Evolutionary conservation across 2,113 vertebrate genomes (phyloP).

Genomic region (Rhinopomastus cyanomelas): DNA sequence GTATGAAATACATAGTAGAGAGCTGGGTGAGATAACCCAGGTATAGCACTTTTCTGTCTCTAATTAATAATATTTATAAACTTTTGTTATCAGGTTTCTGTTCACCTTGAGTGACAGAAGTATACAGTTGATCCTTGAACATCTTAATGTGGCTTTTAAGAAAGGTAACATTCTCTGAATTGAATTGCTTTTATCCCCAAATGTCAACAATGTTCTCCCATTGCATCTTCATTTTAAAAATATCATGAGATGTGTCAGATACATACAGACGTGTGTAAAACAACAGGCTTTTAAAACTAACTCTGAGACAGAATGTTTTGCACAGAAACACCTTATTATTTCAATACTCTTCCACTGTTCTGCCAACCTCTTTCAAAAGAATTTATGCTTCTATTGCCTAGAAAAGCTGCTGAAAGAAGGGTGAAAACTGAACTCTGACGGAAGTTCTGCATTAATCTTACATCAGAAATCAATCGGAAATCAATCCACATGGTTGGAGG

Average conservation of each 20-base stretch:
- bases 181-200: neutral
- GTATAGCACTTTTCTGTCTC: neutral
- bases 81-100: neutral
- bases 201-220: neutral
- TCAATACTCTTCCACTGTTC: neutral
- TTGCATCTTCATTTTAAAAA: neutral
- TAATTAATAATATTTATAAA: neutral
- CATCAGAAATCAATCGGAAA: no score
- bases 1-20: neutral
- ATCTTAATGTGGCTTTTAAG: neutral
- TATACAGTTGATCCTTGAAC: neutral
- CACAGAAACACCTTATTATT: neutral
- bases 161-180: neutral
- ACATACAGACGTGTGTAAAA: neutral
- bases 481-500: neutral
- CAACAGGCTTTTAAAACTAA: neutral
- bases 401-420: neutral
- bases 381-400: neutral
- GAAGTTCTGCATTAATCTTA: neutral
- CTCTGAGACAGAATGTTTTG: neutral
- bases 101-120: neutral
- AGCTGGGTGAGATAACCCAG: neutral
- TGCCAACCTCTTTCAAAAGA: neutral
- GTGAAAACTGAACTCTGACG: neutral
- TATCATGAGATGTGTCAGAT: neutral